Evolutionary conservation across 1,140 invertebrate species (phyloP).

Genomic region (Orchesella cincta): DNA sequence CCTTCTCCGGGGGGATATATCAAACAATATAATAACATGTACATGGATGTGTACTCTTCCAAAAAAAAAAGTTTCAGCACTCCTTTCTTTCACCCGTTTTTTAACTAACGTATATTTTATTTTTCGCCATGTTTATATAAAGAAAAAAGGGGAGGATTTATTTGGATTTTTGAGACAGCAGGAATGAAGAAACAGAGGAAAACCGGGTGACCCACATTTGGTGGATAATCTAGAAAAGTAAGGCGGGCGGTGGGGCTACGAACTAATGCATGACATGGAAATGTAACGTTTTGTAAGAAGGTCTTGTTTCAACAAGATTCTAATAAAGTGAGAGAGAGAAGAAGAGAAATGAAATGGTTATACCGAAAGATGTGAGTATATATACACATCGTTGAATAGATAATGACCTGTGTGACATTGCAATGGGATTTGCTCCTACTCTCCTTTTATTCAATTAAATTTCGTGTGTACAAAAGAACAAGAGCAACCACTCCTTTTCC

Average conservation of each 20-base stretch:
- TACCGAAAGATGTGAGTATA: neutral
- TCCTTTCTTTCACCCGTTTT: no score
- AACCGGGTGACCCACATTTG: slow-evolving; percentile 19
- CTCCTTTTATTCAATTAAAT: slow-evolving; percentile 15
- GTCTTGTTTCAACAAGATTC: no score
- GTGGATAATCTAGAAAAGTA: no score
- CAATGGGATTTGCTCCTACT: neutral
- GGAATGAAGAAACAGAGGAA: neutral
- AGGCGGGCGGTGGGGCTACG: no score
- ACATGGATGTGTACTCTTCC: no score
- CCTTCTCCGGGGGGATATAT: neutral
- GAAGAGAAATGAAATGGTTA: neutral
- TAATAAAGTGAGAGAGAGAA: neutral
- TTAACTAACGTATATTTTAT: no score
- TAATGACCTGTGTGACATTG: slow-evolving; percentile 28
- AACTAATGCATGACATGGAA: no score
- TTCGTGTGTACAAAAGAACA: no score
- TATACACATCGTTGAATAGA: slow-evolving; percentile 2
- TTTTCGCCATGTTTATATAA: no score
- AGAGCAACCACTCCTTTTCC: no score
- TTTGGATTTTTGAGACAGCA: slow-evolving; percentile 9
- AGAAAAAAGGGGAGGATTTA: slow-evolving; percentile 12
- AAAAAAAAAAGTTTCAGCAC: no score
- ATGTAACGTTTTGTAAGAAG: no score
- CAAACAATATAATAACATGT: neutral